Percentiles rank a stretch among this genome's conserved stretches.
These are phyloP conservation scores for Anagyrus pseudococci DNA, from an alignment of 2,888 invertebrate species.

Conservation along the genomic window DNA sequence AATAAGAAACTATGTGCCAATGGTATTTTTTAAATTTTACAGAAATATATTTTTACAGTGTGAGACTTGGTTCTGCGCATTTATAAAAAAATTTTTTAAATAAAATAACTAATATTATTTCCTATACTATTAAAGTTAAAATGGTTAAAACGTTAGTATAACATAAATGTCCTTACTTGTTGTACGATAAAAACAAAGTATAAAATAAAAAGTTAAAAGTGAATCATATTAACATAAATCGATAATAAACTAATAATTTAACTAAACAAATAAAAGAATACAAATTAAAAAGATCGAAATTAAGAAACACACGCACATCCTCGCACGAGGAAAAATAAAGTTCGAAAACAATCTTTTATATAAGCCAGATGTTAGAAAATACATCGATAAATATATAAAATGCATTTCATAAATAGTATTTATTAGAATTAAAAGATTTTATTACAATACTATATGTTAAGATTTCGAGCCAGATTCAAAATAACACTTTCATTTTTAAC, in stretches of 20 bases:
- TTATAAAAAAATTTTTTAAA: background rate
- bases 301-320: constrained; percentile 24
- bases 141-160: background rate
- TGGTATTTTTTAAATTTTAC: constrained; percentile 6
- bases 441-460: constrained; percentile 11
- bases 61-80: constrained; percentile 12
- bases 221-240: background rate
- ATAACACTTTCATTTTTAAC: background rate
- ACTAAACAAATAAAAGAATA: constrained; percentile 6
- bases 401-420: constrained; percentile 18
- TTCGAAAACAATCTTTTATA: constrained; percentile 32
- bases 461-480: background rate
- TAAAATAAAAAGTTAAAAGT: background rate
- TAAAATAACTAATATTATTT: background rate
- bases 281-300: constrained; percentile 8
- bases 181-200: background rate
- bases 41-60: background rate
- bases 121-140: background rate
- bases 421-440: constrained; percentile 12
- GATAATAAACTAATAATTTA: background rate
- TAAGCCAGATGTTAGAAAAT: constrained; percentile 35
- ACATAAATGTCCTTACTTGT: background rate
- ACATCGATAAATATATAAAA: constrained; percentile 28
- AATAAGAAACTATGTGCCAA: constrained; percentile 12
- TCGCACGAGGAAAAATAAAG: constrained; percentile 23